phyloP scores from a whole-genome alignment of 2,888 invertebrate genomes.

The Thera britannica region DNA sequence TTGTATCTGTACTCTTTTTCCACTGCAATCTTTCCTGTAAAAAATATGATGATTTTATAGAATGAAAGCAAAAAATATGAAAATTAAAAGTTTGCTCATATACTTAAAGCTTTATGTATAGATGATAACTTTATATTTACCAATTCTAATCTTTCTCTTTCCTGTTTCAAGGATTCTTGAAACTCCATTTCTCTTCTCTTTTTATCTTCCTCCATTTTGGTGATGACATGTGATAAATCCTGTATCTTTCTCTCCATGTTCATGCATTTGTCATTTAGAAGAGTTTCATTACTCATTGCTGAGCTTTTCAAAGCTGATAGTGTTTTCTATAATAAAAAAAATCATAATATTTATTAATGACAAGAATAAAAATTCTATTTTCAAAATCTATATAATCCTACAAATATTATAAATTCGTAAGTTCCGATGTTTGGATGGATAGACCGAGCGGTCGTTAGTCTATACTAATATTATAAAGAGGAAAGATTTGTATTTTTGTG shows the following conservation, averaged over 20 bases:
- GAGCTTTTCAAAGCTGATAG: conserved; percentile 63
- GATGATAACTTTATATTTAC: conserved; percentile 45
- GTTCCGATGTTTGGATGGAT: too few species aligned
- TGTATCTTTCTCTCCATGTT: conserved; percentile 72
- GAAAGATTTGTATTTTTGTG: too few species aligned
- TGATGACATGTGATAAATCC: conserved; percentile 65
- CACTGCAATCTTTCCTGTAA: conserved; percentile 71
- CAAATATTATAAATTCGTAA: too few species aligned
- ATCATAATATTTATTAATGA: too few species aligned
- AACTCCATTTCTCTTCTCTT: conserved; percentile 64
- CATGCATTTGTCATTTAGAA: conserved; percentile 72
- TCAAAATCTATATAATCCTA: too few species aligned
- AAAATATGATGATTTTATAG: too few species aligned
- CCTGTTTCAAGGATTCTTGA: conserved; percentile 70
- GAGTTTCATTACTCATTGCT: conserved; percentile 70
- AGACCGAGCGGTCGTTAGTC: too few species aligned
- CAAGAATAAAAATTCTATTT: too few species aligned
- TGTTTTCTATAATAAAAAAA: conserved; percentile 56
- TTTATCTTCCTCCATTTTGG: conserved; percentile 76
- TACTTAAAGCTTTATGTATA: too few species aligned
- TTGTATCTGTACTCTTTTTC: conserved; percentile 71
- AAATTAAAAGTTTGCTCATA: too few species aligned
- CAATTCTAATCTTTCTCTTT: conserved; percentile 69
- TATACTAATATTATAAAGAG: too few species aligned
- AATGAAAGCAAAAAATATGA: too few species aligned